Evolutionary conservation across 2,113 vertebrate species (phyloP).

Genomic region (Lepisosteus osseus): DNA sequence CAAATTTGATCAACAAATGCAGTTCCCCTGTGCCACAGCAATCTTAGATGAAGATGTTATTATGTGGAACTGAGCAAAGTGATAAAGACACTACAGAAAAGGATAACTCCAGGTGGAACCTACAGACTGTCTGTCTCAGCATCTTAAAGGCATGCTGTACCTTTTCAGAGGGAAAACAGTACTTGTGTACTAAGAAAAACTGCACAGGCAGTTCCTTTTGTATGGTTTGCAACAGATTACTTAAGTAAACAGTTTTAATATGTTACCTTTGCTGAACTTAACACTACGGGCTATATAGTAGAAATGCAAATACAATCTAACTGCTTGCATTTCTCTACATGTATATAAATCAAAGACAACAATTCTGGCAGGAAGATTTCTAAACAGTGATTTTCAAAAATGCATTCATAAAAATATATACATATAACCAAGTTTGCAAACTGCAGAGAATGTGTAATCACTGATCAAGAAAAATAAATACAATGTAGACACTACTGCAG

Average conservation of each 20-base stretch:
- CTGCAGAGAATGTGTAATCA: constrained; percentile 54
- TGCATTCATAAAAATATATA: constrained; percentile 39
- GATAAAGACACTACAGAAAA: constrained; percentile 77
- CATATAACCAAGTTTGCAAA: constrained; percentile 45
- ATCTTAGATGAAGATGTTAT: constrained; percentile 98
- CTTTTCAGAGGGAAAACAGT: constrained; percentile 42
- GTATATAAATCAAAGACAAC: constrained; percentile 48
- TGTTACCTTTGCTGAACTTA: neutral
- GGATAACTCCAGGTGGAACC: constrained; percentile 67
- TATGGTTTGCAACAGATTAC: no score
- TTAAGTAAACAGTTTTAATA: neutral
- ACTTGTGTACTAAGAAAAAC: neutral
- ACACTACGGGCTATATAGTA: neutral
- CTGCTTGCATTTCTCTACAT: neutral
- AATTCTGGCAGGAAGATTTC: constrained; percentile 29
- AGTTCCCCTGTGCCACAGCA: constrained; percentile 85
- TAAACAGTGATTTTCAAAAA: constrained; percentile 42
- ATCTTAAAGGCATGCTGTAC: constrained; percentile 49
- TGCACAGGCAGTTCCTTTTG: no score
- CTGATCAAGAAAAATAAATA: constrained; percentile 53
- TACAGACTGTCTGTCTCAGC: constrained; percentile 67
- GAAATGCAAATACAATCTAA: neutral
- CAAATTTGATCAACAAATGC: constrained; percentile 98
- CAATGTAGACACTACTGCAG: constrained; percentile 44
- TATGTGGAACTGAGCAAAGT: constrained; percentile 89